Base-by-base conservation (phyloP, 2,113 vertebrate species). In the Limnothrissa miodon region DNA sequence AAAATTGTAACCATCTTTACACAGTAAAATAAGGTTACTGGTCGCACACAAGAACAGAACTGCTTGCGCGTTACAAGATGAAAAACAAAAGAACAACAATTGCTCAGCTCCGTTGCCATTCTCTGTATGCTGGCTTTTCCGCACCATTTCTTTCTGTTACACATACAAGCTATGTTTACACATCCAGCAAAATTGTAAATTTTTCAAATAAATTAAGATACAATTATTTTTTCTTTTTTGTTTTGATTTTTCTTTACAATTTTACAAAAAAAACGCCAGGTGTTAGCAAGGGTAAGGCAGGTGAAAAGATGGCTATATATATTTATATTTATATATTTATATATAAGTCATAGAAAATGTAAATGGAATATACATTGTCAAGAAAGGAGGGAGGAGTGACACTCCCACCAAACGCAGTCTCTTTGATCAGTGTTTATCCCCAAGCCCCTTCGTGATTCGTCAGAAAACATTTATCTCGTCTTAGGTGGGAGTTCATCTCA, bases 1-100 rank as follows among this genome's bases (percentile, higher is more conserved):
- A 97, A 87, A 93, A 98, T 97, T 97, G 98, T 99, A 99, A 99
- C 98, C 98, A 99, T 98, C 97, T 99, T 99, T 99, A 99, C 98
- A 99, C 97, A 99, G 98, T 99, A 99, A 99, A 99, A 98, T 98
- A 98, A 98, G 98, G 98, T 99, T 99, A 99, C 98, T 97, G 96
- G 96, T 99, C 95, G 96, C 97, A 98, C 97, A 97, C 97, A 99
- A 98, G 97, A 98, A 99, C 97, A 99, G 96, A 99, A 99, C 96
- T 98, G 96, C 97, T 99, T 98, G 97, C 97, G 97, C 95, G 96
- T 97, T 95, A 48, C 45, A 83, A 83, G 29, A 62, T 36, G 48
- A 45, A 29, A 42, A 86, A 91, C 66, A 87, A 90, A 81, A 45
- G 78, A 78, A 39, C 84, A 95, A 95, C 96, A 95, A 96, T 94